These are phyloP conservation scores for Corythornis cristatus DNA, from an alignment of 2,113 vertebrate genomes.

Conservation along the genomic window DNA sequence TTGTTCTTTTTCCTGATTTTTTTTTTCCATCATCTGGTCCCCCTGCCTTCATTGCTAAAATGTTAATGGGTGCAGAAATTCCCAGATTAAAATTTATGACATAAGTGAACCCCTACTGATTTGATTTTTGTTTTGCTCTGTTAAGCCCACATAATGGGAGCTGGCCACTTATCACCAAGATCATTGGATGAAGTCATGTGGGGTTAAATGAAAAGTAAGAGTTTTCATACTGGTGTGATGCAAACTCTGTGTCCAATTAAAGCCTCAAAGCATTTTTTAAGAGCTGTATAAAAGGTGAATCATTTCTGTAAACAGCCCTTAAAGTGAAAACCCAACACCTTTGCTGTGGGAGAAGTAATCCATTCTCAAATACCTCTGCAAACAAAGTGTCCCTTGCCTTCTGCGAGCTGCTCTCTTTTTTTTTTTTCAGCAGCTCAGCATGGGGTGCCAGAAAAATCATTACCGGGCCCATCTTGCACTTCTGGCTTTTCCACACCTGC, in stretches of 20 bases:
- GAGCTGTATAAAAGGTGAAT: conserved; percentile 65
- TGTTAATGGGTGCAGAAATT: background rate
- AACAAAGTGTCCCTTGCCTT: conserved; percentile 56
- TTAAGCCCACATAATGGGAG: background rate
- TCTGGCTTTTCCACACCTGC: conserved; percentile 79
- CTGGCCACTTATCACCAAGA: background rate
- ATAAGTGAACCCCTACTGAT: background rate
- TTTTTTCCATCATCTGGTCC: background rate
- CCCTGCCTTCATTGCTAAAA: background rate
- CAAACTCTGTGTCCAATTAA: conserved; percentile 13
- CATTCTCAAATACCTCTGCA: conserved; percentile 41
- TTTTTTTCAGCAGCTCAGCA: conserved; percentile 58
- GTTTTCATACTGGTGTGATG: conserved; percentile 20
- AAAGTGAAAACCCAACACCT: conserved; percentile 62
- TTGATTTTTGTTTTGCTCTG: background rate
- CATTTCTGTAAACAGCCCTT: conserved; percentile 53
- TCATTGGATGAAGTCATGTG: background rate
- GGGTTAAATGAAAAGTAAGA: conserved; percentile 33
- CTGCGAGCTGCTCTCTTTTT: background rate
- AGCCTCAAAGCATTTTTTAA: conserved; percentile 66
- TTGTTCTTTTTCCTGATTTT: background rate
- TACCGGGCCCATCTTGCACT: conserved; percentile 65
- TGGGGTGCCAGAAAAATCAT: conserved; percentile 69
- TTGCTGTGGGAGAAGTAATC: conserved; percentile 48
- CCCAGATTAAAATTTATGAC: background rate